Evolutionary conservation across 2,888 invertebrate genomes (phyloP).

Genomic region (Serripes groenlandicus): DNA sequence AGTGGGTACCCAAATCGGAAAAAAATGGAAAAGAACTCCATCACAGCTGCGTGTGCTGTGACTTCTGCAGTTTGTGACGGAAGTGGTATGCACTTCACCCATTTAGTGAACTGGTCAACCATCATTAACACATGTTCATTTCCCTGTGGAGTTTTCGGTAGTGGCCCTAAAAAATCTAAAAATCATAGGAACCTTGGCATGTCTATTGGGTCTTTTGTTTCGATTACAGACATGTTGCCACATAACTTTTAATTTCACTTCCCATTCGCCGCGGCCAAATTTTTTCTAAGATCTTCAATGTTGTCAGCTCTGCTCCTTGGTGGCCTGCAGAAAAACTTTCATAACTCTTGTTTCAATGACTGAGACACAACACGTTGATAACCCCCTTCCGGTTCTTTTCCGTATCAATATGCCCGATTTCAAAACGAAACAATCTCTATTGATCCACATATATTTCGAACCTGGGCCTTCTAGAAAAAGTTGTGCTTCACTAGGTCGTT

Average conservation of each 20-base stretch:
- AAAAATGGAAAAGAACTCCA: conserved; percentile 17
- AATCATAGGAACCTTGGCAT: background rate
- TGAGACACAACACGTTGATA: conserved; percentile 2
- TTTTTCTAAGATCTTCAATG: background rate
- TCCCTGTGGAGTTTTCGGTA: background rate
- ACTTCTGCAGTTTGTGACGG: conserved; percentile 33
- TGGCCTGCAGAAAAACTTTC: conserved; percentile 23
- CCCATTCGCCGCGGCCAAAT: conserved; percentile 24
- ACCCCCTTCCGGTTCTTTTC: background rate
- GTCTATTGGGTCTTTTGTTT: background rate
- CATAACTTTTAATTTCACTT: background rate
- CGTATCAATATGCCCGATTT: background rate
- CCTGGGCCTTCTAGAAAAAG: conserved; percentile 1
- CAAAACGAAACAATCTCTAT: background rate
- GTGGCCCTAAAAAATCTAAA: background rate
- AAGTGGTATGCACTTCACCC: conserved; percentile 39
- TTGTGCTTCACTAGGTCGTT: background rate
- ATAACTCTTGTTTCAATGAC: conserved; percentile 4
- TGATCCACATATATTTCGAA: conserved; percentile 4
- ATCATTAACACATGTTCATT: conserved; percentile 4
- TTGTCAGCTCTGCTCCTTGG: conserved; percentile 28
- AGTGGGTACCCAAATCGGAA: conserved; percentile 24
- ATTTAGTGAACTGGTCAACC: conserved; percentile 38
- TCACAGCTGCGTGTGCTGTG: conserved; percentile 22
- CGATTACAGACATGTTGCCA: background rate